phyloP scores from a whole-genome alignment of 2,888 invertebrate species.

The Mamestra brassicae region DNA sequence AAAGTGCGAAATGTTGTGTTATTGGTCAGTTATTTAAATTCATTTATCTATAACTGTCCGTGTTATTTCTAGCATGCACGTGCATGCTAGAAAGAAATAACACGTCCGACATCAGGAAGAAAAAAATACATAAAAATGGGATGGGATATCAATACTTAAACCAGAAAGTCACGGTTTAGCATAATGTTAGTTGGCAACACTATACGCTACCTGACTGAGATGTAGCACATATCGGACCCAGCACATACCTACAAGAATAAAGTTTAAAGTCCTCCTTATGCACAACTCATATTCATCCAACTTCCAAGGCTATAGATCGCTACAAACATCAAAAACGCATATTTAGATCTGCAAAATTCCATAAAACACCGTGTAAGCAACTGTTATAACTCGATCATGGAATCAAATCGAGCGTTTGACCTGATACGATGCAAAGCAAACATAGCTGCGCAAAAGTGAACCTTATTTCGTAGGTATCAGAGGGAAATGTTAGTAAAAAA shows the following conservation, averaged over 20 bases:
- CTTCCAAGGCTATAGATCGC: neutral
- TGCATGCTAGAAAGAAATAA: too few species aligned
- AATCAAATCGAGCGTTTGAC: slow-evolving; percentile 78
- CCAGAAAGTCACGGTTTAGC: too few species aligned
- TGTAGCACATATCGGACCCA: neutral
- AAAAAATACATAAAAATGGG: too few species aligned
- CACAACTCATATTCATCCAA: neutral
- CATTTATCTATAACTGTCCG: neutral
- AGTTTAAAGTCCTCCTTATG: too few species aligned
- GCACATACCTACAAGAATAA: too few species aligned
- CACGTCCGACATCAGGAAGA: too few species aligned
- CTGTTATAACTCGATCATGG: slow-evolving; percentile 75
- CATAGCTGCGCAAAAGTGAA: slow-evolving; percentile 43
- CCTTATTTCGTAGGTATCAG: slow-evolving; percentile 56
- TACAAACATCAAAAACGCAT: neutral
- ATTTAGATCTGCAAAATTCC: slow-evolving; percentile 28
- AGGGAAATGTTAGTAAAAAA: slow-evolving; percentile 30
- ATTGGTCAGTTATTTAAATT: neutral
- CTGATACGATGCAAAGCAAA: slow-evolving; percentile 43
- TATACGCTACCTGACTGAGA: neutral
- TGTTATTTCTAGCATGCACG: neutral
- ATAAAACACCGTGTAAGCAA: slow-evolving; percentile 65
- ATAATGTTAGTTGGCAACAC: neutral
- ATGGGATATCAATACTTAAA: too few species aligned
- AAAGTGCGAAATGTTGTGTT: neutral